phyloP scores from a whole-genome alignment of 2,888 invertebrate genomes.

The Minunthozetes semirufus region DNA sequence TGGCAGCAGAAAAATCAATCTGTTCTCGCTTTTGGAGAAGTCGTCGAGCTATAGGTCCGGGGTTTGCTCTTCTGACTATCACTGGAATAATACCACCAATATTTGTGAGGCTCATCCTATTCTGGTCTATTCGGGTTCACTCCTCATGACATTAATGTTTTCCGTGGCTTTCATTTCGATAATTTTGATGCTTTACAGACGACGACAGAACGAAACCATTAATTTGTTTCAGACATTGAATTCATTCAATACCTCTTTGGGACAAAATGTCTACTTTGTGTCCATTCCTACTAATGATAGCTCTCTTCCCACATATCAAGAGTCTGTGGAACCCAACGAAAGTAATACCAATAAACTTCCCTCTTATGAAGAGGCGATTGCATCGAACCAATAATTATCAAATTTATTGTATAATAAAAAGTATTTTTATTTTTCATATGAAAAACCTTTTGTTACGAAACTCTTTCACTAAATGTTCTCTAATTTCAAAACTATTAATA shows the following conservation, averaged over 20 bases:
- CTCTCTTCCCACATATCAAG: background rate
- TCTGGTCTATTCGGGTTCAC: background rate
- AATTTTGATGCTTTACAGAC: conserved; percentile 1
- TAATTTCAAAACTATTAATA: too few relatives aligned
- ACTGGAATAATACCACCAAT: background rate
- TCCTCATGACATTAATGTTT: background rate
- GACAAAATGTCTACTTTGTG: background rate
- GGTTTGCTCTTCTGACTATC: background rate
- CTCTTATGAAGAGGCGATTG: conserved; percentile 19
- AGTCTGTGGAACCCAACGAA: background rate
- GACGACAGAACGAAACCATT: background rate
- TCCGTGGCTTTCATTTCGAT: background rate
- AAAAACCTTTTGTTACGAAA: background rate
- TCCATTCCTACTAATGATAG: background rate
- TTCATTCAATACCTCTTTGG: background rate
- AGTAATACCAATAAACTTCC: background rate
- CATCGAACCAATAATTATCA: background rate
- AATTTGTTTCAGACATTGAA: background rate
- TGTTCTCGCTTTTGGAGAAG: background rate
- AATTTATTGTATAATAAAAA: background rate
- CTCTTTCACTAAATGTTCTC: too few relatives aligned
- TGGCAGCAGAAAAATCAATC: background rate
- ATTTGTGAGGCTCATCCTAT: background rate
- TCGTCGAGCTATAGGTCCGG: background rate
- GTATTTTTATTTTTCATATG: background rate